Evolutionary conservation across 2,113 vertebrate genomes (phyloP).

Genomic region (Colossoma macropomum): DNA sequence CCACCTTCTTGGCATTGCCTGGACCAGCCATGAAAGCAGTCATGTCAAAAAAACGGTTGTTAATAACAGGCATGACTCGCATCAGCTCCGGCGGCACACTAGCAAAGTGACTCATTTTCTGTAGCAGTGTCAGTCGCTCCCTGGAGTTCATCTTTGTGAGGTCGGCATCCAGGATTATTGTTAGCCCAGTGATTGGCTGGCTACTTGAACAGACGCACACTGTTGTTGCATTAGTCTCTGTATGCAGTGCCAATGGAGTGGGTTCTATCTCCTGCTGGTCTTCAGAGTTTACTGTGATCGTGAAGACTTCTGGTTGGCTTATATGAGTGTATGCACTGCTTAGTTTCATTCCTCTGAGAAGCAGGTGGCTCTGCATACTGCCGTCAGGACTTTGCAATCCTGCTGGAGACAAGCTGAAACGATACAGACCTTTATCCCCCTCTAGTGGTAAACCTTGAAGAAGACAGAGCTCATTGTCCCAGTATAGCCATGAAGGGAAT

Average conservation of each 20-base stretch:
- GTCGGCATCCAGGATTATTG: constrained; percentile 95
- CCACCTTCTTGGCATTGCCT: constrained; percentile 96
- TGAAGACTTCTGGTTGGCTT: constrained; percentile 84
- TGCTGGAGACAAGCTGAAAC: constrained; percentile 83
- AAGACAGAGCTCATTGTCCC: constrained; percentile 81
- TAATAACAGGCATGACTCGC: constrained; percentile 93
- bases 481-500: constrained; percentile 90
- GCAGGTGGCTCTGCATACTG: constrained; percentile 25
- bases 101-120: constrained; percentile 87
- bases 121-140: constrained; percentile 86
- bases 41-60: constrained; percentile 98
- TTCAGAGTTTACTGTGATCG: constrained; percentile 91
- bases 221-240: constrained; percentile 68
- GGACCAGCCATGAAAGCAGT: constrained; percentile 97
- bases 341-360: constrained; percentile 32
- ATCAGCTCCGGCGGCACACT: constrained; percentile 88
- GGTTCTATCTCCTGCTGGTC: constrained; percentile 88
- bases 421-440: constrained; percentile 91
- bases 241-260: constrained; percentile 75
- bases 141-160: constrained; percentile 93
- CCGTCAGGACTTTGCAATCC: constrained; percentile 74
- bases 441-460: constrained; percentile 91
- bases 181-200: constrained; percentile 89
- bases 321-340: constrained; percentile 78
- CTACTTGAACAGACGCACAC: constrained; percentile 84